Base-by-base conservation (phyloP, 2,888 invertebrate genomes). In the Notodonta ziczac region DNA sequence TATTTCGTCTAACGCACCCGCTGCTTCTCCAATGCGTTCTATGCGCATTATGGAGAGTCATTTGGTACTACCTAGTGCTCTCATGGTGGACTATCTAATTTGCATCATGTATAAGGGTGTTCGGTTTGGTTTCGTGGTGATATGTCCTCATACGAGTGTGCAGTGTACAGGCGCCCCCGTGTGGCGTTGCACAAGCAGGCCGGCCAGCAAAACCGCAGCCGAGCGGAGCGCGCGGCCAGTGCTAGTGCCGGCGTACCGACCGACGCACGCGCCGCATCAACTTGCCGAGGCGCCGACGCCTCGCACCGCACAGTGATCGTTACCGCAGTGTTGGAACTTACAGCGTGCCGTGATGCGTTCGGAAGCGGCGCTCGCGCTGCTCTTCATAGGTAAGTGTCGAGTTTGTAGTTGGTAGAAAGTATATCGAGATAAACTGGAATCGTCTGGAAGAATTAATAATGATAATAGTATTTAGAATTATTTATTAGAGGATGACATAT, bases 371-470 rank as follows among this genome's bases (percentile, higher is more conserved):
- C 65, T 73, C 56, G 66, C 69, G 75, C 78, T 84, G 69, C 67
- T 84, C 56, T 65, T 82, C 65, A 60, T 84, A 65, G 85, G 87
- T 87, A 69, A 83, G 85, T 82, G 58, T 56, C 13, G 10, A n/a
- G n/a, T n/a, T n/a, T n/a, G n/a, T n/a, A n/a, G n/a, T 9, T 46
- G 5, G 46, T 46, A 46, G 46, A 46, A 46, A 46, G 46, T 46
- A 24, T 24, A 46, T 46, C 46, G 13, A 46, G 46, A 46, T 46
- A 35, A 7, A 39, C 35, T 14, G 32, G 44, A 14, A 35, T 42
- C 42, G 9, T 42, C 9, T 42, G 42, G 9, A 42, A 9, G 42
- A 42, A 42, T 42, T 42, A 42, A 42, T 42, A 42, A 10, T n/a
- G 7, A 4, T 5, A 10, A n/a, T n/a, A 46, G 5, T 46, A 13